Conservation (phyloP, 2,888 invertebrate species). For the Diachrysia chrysitis region DNA sequence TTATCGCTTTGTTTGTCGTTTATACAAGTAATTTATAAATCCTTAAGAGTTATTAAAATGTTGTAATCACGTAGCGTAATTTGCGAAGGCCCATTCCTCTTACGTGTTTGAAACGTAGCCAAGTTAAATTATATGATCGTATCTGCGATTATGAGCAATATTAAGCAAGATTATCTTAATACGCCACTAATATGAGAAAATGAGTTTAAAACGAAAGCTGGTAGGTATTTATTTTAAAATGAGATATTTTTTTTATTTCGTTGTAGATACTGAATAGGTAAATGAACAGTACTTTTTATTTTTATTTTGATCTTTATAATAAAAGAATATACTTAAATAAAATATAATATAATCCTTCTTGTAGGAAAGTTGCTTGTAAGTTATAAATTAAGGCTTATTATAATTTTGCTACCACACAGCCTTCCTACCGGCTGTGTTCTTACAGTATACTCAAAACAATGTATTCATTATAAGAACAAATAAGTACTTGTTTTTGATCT, state of each 20-base stretch:
- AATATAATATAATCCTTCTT: too few relatives aligned
- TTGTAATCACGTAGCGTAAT: constrained; percentile 5
- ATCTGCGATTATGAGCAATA: constrained; percentile 8
- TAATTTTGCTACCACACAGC: too few relatives aligned
- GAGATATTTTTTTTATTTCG: neutral
- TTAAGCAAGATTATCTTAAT: constrained; percentile 3
- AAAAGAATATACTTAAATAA: too few relatives aligned
- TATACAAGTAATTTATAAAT: constrained; percentile 8
- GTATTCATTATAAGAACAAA: neutral
- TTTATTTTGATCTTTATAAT: too few relatives aligned
- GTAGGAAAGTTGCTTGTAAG: too few relatives aligned
- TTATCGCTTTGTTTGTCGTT: constrained; percentile 6
- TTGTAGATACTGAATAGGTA: too few relatives aligned
- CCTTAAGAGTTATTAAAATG: constrained; percentile 13
- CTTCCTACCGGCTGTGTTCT: too few relatives aligned
- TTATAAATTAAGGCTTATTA: too few relatives aligned
- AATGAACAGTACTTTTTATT: too few relatives aligned
- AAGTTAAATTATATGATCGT: constrained; percentile 8
- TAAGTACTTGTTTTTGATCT: neutral
- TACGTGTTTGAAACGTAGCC: constrained; percentile 2
- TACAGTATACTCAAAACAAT: too few relatives aligned
- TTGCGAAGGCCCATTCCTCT: constrained; percentile 2
- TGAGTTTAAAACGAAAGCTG: neutral
- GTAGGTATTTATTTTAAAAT: neutral
- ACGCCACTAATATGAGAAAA: neutral